These are phyloP conservation scores for Aelia acuminata DNA, from an alignment of 2,888 invertebrate species.

Conservation along the genomic window DNA sequence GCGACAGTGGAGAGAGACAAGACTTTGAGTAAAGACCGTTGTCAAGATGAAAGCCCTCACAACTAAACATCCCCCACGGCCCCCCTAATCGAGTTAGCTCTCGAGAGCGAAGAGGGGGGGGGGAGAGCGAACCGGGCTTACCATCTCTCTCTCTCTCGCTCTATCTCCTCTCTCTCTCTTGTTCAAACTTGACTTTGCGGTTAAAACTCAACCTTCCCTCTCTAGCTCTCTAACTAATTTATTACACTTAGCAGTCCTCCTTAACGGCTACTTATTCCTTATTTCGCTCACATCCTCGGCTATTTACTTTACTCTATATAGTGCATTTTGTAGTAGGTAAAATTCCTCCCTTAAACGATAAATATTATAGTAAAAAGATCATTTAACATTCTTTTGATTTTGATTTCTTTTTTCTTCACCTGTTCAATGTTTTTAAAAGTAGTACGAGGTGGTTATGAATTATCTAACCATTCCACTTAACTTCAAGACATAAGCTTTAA, in stretches of 20 bases:
- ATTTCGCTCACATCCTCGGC: conserved; percentile 16
- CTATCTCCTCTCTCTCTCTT: conserved; percentile 47
- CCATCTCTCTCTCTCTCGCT: neutral
- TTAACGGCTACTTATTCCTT: conserved; percentile 38
- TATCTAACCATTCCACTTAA: too few relatives aligned
- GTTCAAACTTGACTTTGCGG: conserved; percentile 59
- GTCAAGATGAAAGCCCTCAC: conserved; percentile 57
- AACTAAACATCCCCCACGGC: conserved; percentile 49
- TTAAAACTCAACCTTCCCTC: conserved; percentile 59
- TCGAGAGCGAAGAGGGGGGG: neutral
- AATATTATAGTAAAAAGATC: too few relatives aligned
- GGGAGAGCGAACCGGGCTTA: too few relatives aligned
- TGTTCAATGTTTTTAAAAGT: too few relatives aligned
- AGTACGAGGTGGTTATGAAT: too few relatives aligned
- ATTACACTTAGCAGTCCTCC: conserved; percentile 54
- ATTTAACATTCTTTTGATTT: too few relatives aligned
- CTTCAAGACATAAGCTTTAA: too few relatives aligned
- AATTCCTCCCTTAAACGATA: neutral
- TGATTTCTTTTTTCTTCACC: too few relatives aligned
- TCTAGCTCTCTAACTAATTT: conserved; percentile 54
- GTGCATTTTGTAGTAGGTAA: too few relatives aligned
- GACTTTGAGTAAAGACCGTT: conserved; percentile 45
- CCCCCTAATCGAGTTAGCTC: conserved; percentile 51
- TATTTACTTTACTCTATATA: neutral
- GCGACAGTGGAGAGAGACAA: neutral